A percentile compares a stretch with the other conserved stretches of the same genome.
Conservation (phyloP, 2,113 vertebrate genomes). For the Vireo altiloquus region DNA sequence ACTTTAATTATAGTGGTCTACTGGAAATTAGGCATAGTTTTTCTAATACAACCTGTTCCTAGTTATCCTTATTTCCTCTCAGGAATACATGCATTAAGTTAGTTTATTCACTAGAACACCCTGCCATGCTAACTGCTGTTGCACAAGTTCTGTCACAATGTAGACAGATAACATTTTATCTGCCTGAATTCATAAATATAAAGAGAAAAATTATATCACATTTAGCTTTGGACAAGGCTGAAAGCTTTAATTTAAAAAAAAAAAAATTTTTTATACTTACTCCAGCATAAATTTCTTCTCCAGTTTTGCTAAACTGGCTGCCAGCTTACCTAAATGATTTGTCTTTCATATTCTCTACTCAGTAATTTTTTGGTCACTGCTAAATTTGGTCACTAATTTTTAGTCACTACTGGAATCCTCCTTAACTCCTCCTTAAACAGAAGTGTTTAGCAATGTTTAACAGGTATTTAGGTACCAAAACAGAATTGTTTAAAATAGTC, state of each 20-base stretch:
- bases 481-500: neutral
- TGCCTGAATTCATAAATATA: neutral
- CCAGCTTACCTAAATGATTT: neutral
- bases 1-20: neutral
- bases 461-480: neutral
- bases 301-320: neutral
- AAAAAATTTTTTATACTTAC: neutral
- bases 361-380: neutral
- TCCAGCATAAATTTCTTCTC: neutral
- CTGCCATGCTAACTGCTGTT: neutral
- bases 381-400: too few relatives aligned
- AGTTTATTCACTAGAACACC: neutral
- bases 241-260: neutral
- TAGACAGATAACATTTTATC: neutral
- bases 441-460: neutral
- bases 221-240: neutral
- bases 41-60: neutral
- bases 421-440: too few relatives aligned
- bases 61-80: neutral
- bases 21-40: neutral
- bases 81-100: neutral
- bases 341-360: neutral
- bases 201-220: neutral
- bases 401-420: neutral
- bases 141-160: neutral